These are phyloP conservation scores for Pachyrhynchus sulphureomaculatus DNA, from an alignment of 1,140 invertebrate species.

Conservation along the genomic window DNA sequence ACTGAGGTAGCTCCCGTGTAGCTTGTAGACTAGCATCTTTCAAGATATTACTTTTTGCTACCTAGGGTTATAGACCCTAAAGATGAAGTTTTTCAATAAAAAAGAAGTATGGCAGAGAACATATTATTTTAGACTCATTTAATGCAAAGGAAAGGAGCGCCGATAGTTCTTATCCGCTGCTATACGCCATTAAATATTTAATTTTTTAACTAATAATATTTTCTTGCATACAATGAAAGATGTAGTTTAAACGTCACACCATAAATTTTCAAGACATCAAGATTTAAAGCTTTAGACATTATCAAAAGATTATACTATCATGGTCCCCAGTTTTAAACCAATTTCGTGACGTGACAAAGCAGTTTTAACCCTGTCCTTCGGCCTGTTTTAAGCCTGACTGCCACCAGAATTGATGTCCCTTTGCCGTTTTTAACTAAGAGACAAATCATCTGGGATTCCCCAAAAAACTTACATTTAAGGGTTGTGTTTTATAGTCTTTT, in stretches of 20 bases:
- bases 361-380: conserved; percentile 22
- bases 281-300: conserved; percentile 14
- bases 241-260: conserved; percentile 1
- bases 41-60: too few species aligned
- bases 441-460: conserved; percentile 9
- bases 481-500: conserved; percentile 17
- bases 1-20: too few species aligned
- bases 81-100: too few species aligned
- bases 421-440: background rate
- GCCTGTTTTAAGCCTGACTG: conserved; percentile 21
- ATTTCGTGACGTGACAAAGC: conserved; percentile 21
- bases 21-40: too few species aligned
- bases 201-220: too few species aligned
- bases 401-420: conserved; percentile 25
- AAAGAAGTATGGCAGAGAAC: too few species aligned
- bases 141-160: too few species aligned
- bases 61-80: too few species aligned
- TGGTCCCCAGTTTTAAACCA: conserved; percentile 27
- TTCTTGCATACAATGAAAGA: background rate
- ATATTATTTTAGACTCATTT: too few species aligned
- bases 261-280: conserved; percentile 11
- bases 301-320: conserved; percentile 20
- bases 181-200: too few species aligned
- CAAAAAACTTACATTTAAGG: background rate
- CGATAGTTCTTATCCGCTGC: too few species aligned